Evolutionary conservation across 2,888 invertebrate genomes (phyloP).

Genomic region (Dasysyrphus albostriatus): DNA sequence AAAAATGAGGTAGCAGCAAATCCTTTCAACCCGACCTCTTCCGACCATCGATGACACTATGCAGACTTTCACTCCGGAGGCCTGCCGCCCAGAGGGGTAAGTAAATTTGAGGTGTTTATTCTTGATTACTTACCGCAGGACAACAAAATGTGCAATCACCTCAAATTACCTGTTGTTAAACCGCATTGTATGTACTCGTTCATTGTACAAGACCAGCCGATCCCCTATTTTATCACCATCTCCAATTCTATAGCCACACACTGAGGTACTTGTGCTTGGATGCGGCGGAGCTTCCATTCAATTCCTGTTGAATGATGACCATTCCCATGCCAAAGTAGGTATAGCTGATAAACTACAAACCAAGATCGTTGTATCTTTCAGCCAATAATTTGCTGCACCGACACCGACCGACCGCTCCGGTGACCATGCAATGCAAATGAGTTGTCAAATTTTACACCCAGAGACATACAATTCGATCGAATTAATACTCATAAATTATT

Average conservation of each 20-base stretch:
- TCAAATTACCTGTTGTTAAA: conserved; percentile 63
- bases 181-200: conserved; percentile 34
- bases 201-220: neutral
- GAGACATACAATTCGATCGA: conserved; percentile 54
- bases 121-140: conserved; percentile 67
- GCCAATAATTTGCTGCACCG: neutral
- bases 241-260: neutral
- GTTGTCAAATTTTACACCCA: conserved; percentile 66
- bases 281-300: conserved; percentile 34
- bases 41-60: conserved; percentile 18
- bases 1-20: conserved; percentile 39
- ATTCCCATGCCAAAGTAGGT: conserved; percentile 35
- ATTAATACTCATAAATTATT: conserved; percentile 72
- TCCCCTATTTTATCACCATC: conserved; percentile 28
- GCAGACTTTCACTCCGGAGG: conserved; percentile 1
- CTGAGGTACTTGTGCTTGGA: neutral
- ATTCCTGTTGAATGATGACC: conserved; percentile 55
- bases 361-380: conserved; percentile 11
- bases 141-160: conserved; percentile 70
- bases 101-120: conserved; percentile 51
- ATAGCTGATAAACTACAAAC: neutral
- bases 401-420: neutral
- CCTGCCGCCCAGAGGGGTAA: neutral
- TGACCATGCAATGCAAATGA: conserved; percentile 59
- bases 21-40: conserved; percentile 38